phyloP scores from a whole-genome alignment of 1,140 invertebrate species.

The Antheraea mylitta region DNA sequence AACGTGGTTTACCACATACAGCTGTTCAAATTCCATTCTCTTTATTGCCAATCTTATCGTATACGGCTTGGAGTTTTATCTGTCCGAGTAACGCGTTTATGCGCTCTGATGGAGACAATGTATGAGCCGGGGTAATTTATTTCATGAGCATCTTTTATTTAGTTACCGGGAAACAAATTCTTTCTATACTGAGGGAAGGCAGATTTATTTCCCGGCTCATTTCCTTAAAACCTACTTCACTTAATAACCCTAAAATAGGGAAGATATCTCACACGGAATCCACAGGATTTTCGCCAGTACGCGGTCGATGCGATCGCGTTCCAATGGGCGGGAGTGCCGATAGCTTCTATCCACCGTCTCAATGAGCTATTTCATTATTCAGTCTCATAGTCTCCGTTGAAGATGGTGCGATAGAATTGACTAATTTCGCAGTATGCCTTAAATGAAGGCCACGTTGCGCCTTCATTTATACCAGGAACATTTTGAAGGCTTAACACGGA shows the following conservation, averaged over 20 bases:
- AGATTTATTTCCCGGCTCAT: constrained; percentile 61
- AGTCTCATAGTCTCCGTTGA: constrained; percentile 45
- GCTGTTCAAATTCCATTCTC: constrained; percentile 43
- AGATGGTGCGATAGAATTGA: constrained; percentile 66
- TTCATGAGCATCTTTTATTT: constrained; percentile 57
- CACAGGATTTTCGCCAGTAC: constrained; percentile 57
- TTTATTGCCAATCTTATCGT: constrained; percentile 53
- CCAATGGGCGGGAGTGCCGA: constrained; percentile 49
- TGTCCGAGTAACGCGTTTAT: constrained; percentile 40
- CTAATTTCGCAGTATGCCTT: constrained; percentile 64
- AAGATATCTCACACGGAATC: constrained; percentile 67
- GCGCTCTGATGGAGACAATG: constrained; percentile 56
- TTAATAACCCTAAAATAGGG: constrained; percentile 71
- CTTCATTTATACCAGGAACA: constrained; percentile 59
- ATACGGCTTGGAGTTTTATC: constrained; percentile 54
- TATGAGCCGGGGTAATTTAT: constrained; percentile 56
- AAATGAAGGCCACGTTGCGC: constrained; percentile 43
- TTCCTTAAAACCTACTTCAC: constrained; percentile 71
- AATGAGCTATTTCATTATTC: constrained; percentile 75
- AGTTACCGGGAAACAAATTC: constrained; percentile 51
- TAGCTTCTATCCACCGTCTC: constrained; percentile 49
- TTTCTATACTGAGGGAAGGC: constrained; percentile 38
- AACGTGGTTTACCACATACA: constrained; percentile 22
- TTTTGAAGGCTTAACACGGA: constrained; percentile 54
- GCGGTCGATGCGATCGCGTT: constrained; percentile 46